Evolutionary conservation across 2,888 invertebrate genomes (phyloP).

Genomic region (Mythimna loreyi): DNA sequence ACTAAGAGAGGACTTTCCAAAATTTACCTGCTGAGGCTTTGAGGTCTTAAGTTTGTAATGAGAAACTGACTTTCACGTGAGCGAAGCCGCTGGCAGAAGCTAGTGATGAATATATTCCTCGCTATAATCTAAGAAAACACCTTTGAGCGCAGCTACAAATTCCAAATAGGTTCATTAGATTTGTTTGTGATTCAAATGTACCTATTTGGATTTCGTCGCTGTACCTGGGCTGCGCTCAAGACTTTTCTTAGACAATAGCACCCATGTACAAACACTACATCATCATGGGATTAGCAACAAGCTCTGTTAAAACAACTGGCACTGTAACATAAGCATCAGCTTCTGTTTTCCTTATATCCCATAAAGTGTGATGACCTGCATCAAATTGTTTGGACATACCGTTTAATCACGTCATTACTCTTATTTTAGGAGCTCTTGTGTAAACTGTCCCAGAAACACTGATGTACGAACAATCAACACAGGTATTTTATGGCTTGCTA

Average conservation of each 20-base stretch:
- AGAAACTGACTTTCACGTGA: no score
- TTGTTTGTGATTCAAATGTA: no score
- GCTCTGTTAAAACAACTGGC: constrained; percentile 13
- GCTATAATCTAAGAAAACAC: no score
- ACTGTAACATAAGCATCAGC: constrained; percentile 23
- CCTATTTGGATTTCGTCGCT: no score
- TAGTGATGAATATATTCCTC: not conserved
- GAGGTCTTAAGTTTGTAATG: no score
- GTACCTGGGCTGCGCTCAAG: no score
- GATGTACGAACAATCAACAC: constrained; percentile 37
- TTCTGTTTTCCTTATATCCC: constrained; percentile 46
- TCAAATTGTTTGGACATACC: constrained; percentile 61
- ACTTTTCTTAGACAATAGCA: no score
- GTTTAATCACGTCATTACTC: constrained; percentile 63
- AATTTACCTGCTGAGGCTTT: no score
- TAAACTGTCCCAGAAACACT: constrained; percentile 64
- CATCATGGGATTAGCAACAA: constrained; percentile 24
- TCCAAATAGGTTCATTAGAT: no score
- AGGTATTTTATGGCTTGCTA: constrained; percentile 40
- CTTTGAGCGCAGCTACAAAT: no score
- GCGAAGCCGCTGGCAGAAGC: no score
- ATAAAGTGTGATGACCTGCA: constrained; percentile 58
- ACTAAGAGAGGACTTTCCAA: no score
- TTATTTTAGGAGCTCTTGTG: constrained; percentile 64
- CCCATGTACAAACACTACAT: constrained; percentile 1